phyloP scores from a whole-genome alignment of 2,888 invertebrate genomes.

The Pollenia labialis region DNA sequence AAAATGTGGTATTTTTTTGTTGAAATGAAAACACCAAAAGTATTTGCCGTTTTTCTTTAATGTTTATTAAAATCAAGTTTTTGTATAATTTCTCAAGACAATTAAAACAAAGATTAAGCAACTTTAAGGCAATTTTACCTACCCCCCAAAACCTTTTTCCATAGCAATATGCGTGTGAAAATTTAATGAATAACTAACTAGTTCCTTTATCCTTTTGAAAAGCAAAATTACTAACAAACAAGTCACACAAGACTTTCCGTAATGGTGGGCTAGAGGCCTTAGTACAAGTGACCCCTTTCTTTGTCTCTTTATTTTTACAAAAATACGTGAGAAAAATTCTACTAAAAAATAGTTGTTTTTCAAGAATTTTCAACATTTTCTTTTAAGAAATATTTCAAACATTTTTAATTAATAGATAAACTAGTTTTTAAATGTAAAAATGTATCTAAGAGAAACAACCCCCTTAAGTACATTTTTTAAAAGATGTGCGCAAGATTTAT shows the following conservation, averaged over 20 bases:
- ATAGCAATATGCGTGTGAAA: too few relatives aligned
- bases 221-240: too few relatives aligned
- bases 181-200: too few relatives aligned
- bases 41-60: too few relatives aligned
- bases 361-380: slow-evolving; percentile 21
- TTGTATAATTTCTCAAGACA: too few relatives aligned
- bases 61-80: too few relatives aligned
- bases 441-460: slow-evolving; percentile 54
- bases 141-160: too few relatives aligned
- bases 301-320: neutral
- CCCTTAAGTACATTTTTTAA: slow-evolving; percentile 5
- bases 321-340: slow-evolving; percentile 37
- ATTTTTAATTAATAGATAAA: slow-evolving; percentile 20
- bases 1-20: too few relatives aligned
- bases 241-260: neutral
- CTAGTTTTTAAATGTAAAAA: slow-evolving; percentile 43
- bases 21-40: too few relatives aligned
- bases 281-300: neutral
- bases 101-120: too few relatives aligned
- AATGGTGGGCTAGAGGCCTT: neutral
- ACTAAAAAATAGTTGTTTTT: neutral
- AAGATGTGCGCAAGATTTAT: slow-evolving; percentile 54
- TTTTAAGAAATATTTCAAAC: neutral
- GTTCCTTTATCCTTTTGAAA: too few relatives aligned
- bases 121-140: too few relatives aligned